Conservation (phyloP, 2,888 invertebrate species). For the Brachylomia viminalis region DNA sequence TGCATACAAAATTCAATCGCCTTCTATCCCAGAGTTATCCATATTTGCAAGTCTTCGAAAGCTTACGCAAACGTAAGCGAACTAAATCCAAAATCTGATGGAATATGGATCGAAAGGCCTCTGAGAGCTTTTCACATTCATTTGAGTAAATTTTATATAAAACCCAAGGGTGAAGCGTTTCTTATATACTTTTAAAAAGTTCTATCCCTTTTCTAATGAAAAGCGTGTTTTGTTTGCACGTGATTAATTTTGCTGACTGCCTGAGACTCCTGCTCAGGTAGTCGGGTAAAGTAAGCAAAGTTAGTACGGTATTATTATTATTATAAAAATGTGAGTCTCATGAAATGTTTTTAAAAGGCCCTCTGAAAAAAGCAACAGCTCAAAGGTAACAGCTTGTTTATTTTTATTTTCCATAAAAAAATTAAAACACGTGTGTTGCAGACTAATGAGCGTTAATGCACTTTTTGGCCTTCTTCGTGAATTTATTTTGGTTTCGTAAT, state of each 20-base stretch:
- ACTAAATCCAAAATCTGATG: conserved; percentile 56
- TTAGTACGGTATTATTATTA: not conserved
- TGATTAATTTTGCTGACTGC: not conserved
- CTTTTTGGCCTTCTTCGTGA: conserved; percentile 17
- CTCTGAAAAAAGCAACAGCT: not conserved
- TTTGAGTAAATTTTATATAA: conserved; percentile 64
- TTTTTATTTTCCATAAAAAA: conserved; percentile 30
- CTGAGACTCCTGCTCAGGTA: no score
- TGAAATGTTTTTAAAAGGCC: conserved; percentile 33
- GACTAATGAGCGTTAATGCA: conserved; percentile 43
- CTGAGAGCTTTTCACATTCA: conserved; percentile 65
- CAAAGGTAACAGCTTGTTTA: conserved; percentile 39
- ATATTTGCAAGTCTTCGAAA: conserved; percentile 43
- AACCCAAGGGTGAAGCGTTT: conserved; percentile 23
- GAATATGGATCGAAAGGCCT: conserved; percentile 55
- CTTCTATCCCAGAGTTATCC: conserved; percentile 27
- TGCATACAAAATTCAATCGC: conserved; percentile 33
- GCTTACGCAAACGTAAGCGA: conserved; percentile 41
- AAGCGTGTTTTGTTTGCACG: conserved; percentile 16
- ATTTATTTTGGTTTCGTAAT: not conserved
- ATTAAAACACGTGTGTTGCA: conserved; percentile 23
- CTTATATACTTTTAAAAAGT: conserved; percentile 8
- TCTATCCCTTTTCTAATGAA: conserved; percentile 9
- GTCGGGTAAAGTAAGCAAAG: not conserved
- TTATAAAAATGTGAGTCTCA: not conserved